Base-by-base conservation (phyloP, 2,113 vertebrate genomes). In the Campylomormyrus tamandua region DNA sequence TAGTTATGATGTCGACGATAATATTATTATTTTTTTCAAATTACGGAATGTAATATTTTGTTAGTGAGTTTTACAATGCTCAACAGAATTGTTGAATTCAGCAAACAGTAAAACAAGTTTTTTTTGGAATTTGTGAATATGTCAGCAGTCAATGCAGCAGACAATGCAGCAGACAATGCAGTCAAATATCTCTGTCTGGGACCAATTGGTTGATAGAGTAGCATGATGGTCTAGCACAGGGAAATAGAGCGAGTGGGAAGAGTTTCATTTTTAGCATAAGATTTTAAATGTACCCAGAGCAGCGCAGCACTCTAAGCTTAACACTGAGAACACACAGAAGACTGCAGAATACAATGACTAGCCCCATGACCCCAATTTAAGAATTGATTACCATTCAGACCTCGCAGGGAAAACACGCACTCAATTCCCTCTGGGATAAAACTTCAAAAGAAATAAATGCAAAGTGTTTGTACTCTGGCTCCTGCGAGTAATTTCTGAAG, bases 311-410 rank as follows among this genome's bases (percentile, higher is more conserved):
- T 66, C 62, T 66, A 10, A 66, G 62, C 62, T 66, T 77, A 39
- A 39, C 70, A 17, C 31, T 39, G 83, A 48, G 19, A 24, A 49
- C 83, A 85, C 11, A 13, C 24, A 48, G 46, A 85, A 46, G 42
- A 24, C 24, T 1, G 19, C 21, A 49, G 46, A 46, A 87, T 13
- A 48, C 49, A 35, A 50, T 15, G 31, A 48, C 7, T 7, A 52
- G 27, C n/a, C n/a, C 85, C 85, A 27, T 50, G 27, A 87, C 85
- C 85, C 49, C 49, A 15, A 87, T 31, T 87, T 31, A 87, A 31
- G 85, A 27, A 87, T 85, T 85, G 83, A 85, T 85, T 85, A 85
- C 83, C 83, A 85, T 85, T 85, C 46, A 85, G 46, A 85, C 42
- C 83, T 85, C 46, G 24, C 83, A 85, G 39, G 83, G 46, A 80